These are phyloP conservation scores for Sander vitreus DNA, from an alignment of 2,113 vertebrate genomes.

Conservation along the genomic window DNA sequence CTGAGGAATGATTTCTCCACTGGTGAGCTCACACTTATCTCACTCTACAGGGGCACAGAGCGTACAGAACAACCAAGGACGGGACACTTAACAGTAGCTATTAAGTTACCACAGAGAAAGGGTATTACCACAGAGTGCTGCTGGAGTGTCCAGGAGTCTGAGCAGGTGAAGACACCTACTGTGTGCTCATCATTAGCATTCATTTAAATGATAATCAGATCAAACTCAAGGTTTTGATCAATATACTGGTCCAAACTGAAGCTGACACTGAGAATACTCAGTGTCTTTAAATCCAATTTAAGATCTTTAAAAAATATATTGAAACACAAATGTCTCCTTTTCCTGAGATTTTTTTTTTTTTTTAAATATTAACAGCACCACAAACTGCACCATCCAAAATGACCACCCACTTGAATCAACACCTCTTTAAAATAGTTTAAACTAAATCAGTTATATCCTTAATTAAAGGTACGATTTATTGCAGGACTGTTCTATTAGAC, in stretches of 20 bases:
- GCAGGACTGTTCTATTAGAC: not conserved
- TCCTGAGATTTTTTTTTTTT: too few species aligned
- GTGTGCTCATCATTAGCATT: slow-evolving; percentile 47
- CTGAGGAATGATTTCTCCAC: slow-evolving; percentile 30
- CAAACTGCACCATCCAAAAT: not conserved
- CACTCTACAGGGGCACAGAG: slow-evolving; percentile 48
- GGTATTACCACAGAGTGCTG: slow-evolving; percentile 32
- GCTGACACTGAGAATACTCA: not conserved
- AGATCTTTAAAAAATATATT: too few species aligned
- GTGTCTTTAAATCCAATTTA: not conserved
- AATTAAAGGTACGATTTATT: not conserved
- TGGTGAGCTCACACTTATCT: slow-evolving; percentile 52
- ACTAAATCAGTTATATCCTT: not conserved
- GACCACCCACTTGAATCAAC: not conserved
- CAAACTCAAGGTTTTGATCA: slow-evolving; percentile 12
- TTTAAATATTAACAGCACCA: not conserved
- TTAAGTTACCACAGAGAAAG: slow-evolving; percentile 58
- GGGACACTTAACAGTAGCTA: slow-evolving; percentile 55
- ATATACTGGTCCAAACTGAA: not conserved
- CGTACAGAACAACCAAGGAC: slow-evolving; percentile 36
- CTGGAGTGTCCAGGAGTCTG: slow-evolving; percentile 32
- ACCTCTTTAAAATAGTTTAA: not conserved
- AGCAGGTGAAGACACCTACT: slow-evolving; percentile 47
- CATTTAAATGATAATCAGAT: slow-evolving; percentile 59
- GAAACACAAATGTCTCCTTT: too few species aligned